phyloP scores from a whole-genome alignment of 2,888 invertebrate genomes.

The Drosophila borealis region DNA sequence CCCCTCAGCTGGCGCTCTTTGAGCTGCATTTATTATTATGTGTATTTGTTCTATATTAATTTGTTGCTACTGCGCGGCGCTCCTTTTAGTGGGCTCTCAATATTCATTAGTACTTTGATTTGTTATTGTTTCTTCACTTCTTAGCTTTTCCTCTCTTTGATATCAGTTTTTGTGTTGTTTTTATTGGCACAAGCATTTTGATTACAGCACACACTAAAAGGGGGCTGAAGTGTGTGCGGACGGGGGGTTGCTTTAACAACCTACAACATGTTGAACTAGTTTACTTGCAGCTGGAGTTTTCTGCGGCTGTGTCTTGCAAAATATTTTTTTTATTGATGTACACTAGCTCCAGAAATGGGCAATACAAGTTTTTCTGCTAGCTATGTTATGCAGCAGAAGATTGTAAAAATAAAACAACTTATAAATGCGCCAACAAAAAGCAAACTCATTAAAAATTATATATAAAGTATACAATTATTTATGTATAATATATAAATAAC shows the following conservation, averaged over 20 bases:
- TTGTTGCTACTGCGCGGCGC: conserved; percentile 60
- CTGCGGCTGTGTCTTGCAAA: conserved; percentile 18
- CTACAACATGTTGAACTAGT: conserved; percentile 77
- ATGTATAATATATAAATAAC: too few relatives aligned
- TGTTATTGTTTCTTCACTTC: conserved; percentile 74
- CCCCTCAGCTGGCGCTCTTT: neutral
- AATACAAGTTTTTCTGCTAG: conserved; percentile 8
- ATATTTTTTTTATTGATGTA: conserved; percentile 28
- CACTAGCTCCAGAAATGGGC: conserved; percentile 17
- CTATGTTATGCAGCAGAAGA: neutral
- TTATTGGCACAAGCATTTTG: conserved; percentile 74
- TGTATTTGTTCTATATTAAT: conserved; percentile 78
- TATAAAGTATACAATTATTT: neutral
- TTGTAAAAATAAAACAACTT: neutral
- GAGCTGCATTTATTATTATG: conserved; percentile 75
- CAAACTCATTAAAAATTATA: neutral
- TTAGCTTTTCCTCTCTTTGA: conserved; percentile 40
- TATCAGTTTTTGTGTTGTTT: conserved; percentile 73
- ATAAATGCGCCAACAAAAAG: neutral
- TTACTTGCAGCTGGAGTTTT: conserved; percentile 65
- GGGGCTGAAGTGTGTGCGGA: neutral
- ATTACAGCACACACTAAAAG: conserved; percentile 50
- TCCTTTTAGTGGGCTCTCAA: conserved; percentile 77
- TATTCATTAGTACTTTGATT: conserved; percentile 79
- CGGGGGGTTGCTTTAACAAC: conserved; percentile 21